Evolutionary conservation across 2,113 vertebrate species (phyloP).

Genomic region (Toxotes jaculatrix): DNA sequence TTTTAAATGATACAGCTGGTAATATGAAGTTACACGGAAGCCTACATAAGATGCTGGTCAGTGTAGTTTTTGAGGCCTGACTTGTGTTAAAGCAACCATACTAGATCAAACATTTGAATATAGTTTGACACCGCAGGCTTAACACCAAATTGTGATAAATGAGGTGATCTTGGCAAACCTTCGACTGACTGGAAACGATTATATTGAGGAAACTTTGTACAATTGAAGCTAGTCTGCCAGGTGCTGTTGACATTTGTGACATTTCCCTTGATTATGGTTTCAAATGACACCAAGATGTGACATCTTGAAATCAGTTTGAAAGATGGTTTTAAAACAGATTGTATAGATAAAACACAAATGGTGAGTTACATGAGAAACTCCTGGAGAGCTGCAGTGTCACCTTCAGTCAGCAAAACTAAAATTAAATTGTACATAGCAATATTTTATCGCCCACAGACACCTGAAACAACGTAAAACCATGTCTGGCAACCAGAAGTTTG

Average conservation of each 20-base stretch:
- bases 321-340: background rate
- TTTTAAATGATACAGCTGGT: background rate
- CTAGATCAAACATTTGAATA: background rate
- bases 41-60: background rate
- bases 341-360: background rate
- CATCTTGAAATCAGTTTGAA: background rate
- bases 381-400: background rate
- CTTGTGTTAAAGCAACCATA: background rate
- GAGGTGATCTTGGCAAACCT: too few relatives aligned
- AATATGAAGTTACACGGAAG: background rate
- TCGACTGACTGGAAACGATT: too few relatives aligned
- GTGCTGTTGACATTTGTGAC: background rate
- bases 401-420: background rate
- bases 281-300: background rate
- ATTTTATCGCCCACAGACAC: background rate
- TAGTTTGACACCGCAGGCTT: background rate
- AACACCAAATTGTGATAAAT: background rate
- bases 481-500: too few relatives aligned
- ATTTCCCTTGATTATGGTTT: background rate
- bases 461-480: background rate
- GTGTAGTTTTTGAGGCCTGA: background rate
- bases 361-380: background rate
- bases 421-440: background rate
- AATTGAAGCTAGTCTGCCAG: background rate
- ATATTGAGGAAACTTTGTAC: background rate